These are phyloP conservation scores for Tragelaphus buxtoni DNA, from an alignment of 2,113 vertebrate genomes.

Conservation along the genomic window DNA sequence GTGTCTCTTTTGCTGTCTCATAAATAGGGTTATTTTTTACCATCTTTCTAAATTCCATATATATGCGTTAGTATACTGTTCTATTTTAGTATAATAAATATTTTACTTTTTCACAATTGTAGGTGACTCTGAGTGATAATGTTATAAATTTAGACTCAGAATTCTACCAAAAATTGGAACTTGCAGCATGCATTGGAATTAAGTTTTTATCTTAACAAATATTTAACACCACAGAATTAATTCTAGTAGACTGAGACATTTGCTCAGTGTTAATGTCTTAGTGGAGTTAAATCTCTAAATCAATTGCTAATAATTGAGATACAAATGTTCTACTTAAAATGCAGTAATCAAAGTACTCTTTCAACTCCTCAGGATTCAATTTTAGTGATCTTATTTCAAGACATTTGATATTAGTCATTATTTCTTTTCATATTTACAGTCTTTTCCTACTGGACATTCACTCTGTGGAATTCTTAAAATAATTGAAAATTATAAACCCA, in stretches of 20 bases:
- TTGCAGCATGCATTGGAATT: not conserved
- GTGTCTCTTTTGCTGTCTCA: too few species aligned
- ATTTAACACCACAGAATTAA: not conserved
- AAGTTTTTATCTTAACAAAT: not conserved
- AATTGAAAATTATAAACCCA: not conserved
- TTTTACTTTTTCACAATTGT: not conserved
- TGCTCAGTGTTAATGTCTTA: not conserved
- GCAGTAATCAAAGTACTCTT: not conserved
- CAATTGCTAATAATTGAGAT: not conserved
- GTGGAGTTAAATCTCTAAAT: not conserved
- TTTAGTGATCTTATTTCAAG: not conserved
- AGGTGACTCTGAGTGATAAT: not conserved
- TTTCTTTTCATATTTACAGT: not conserved
- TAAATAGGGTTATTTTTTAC: too few species aligned
- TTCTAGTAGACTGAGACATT: not conserved
- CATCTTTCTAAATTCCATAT: too few species aligned
- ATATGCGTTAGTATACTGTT: too few species aligned
- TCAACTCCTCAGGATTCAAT: not conserved
- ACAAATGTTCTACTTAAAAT: not conserved
- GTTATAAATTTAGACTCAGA: not conserved
- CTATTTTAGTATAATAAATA: not conserved
- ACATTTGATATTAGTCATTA: not conserved
- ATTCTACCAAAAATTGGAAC: not conserved
- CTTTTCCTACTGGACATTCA: not conserved
- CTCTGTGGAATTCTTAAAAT: not conserved